Base-by-base conservation (phyloP, 2,888 invertebrate genomes). In the Erebia epiphron region DNA sequence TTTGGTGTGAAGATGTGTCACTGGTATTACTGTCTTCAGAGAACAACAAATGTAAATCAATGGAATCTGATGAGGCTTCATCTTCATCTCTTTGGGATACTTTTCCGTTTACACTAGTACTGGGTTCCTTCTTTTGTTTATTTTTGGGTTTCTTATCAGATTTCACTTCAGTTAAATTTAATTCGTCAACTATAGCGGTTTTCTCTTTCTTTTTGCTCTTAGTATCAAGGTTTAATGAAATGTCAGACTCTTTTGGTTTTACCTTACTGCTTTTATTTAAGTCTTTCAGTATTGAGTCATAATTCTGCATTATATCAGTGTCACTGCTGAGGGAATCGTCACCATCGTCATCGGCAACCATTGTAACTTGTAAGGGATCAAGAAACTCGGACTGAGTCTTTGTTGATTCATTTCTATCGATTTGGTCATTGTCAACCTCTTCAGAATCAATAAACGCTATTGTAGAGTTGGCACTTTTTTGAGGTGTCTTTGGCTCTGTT, bases 11-110 rank as follows among this genome's bases (percentile, higher is more conserved):
- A 2, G 43, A 49, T n/a, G 49, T 75, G 50, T 81, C 83, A 79
- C 83, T 83, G 63, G 84, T 86, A 76, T 82, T 86, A 70, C 90
- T 91, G 41, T 91, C 89, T 78, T 92, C 91, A 72, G 89, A 83
- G 75, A 92, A 91, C 14, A 92, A 76, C 46, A 92, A 78, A 72
- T 86, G 82, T 79, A 92, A 81, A 75, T 90, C 86, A 74, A 91
- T 88, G 14, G 86, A 87, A 79, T 88, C 87, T 3, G 90, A 90
- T 14, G 85, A 85, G 52, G 83, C 84, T 43, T 81, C 80, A 21
- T 77, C 72, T 52, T 73, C 67, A 16, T 58, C 68, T 56, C 67
- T 73, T 64, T 65, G 75, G 65, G 68, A 68, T 75, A 57, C 41
- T 43, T 79, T 67, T 67, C 75, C 58, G 58, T 68, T 73, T 72